Base-by-base conservation (phyloP, 2,113 vertebrate genomes). In the Perccottus glenii region DNA sequence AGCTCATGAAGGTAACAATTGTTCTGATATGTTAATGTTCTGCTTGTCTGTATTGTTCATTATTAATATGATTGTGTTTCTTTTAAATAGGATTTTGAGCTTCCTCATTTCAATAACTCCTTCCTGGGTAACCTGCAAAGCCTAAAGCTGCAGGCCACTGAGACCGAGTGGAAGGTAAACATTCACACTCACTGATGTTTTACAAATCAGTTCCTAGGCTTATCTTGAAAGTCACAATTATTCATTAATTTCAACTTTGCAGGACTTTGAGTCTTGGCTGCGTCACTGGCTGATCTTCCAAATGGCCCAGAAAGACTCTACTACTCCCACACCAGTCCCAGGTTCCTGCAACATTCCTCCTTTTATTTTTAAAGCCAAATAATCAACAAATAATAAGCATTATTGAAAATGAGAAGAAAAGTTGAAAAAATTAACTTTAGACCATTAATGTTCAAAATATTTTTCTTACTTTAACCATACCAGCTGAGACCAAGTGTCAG, bases 241-340 rank as follows among this genome's bases (percentile, higher is more conserved):
- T 58, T 10, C 50, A 53, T 8, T 19, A 38, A 11, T 6, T 38
- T 36, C 49, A 74, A 14, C 45, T 67, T 0, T 78, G 55, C 88
- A 98, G 96, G 36, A 75, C 33, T 94, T 98, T 4, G 92, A 96
- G 75, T 77, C 76, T 72, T 97, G 96, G 96, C 85, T 97, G 92
- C 87, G 93, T 56, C 89, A 94, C 46, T 96, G 95, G 95, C 92
- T 96, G 68, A 84, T 96, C 60, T 97, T 97, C 65, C 90, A 94
- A 51, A 91, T 93, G 91, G 93, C 94, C 82, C 94, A 93, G 85
- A 80, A 90, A 64, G 42, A 67, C n/a, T 80, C 64, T 15, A 4
- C 35, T 6, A 1, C 62, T 11, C 64, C 83, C 15, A 76, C 78
- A 27, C 2, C 84, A 45, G 5, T 60, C 19, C 38, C 80, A 86